These are phyloP conservation scores for Aphrophora alni DNA, from an alignment of 2,888 invertebrate genomes.

Conservation along the genomic window DNA sequence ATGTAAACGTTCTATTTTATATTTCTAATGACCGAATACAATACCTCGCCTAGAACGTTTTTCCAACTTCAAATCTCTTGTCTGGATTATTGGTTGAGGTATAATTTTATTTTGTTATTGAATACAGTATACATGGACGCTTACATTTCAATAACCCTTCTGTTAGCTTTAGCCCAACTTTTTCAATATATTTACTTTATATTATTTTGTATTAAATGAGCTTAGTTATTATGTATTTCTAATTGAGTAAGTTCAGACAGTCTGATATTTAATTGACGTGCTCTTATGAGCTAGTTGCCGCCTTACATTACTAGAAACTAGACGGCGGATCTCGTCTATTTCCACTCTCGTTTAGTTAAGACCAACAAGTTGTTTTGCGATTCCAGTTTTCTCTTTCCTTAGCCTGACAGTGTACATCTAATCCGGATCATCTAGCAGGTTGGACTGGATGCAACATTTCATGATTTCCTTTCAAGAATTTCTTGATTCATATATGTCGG, in stretches of 20 bases:
- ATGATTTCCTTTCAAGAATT: not conserved
- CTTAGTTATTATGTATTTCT: no score
- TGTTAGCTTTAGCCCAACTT: no score
- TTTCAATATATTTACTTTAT: no score
- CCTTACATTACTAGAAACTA: not conserved
- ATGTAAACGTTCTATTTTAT: no score
- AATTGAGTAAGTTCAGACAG: not conserved
- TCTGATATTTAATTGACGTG: not conserved
- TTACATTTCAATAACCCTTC: no score
- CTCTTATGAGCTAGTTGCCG: not conserved
- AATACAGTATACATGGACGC: no score
- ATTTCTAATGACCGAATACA: no score
- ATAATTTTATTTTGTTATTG: no score
- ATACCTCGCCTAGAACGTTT: no score
- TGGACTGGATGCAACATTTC: not conserved
- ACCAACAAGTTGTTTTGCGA: not conserved
- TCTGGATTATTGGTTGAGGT: no score
- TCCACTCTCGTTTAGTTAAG: not conserved
- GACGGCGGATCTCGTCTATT: not conserved
- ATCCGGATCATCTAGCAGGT: not conserved
- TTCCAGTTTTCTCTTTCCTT: not conserved
- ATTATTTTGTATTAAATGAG: no score
- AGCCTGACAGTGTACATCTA: not conserved
- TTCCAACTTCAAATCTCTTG: no score
- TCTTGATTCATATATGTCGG: not conserved